Conservation (phyloP, 2,888 invertebrate genomes). For the Metallyticus violacea region DNA sequence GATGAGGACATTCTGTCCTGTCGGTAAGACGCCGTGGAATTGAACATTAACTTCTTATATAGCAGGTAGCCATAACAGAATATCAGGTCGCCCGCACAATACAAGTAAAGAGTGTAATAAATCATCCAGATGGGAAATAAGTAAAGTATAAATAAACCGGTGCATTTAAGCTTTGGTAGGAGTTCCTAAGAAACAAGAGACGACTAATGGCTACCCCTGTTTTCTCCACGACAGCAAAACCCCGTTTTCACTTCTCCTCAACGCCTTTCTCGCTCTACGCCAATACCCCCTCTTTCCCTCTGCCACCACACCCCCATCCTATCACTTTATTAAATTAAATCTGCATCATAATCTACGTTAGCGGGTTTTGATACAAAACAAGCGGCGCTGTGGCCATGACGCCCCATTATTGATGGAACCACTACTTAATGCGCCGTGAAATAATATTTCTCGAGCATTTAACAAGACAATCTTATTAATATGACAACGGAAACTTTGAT, state of each 20-base stretch:
- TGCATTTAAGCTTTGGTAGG: too few relatives aligned
- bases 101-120: too few relatives aligned
- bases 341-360: constrained; percentile 19
- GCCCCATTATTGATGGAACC: constrained; percentile 28
- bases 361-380: constrained; percentile 22
- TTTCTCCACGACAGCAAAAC: not conserved
- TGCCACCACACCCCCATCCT: not conserved
- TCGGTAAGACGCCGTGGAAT: too few relatives aligned
- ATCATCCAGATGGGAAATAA: too few relatives aligned
- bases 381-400: constrained; percentile 15
- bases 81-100: too few relatives aligned
- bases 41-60: too few relatives aligned
- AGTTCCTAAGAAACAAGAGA: not conserved
- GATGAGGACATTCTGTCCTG: too few relatives aligned
- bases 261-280: not conserved
- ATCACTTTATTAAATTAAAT: constrained; percentile 28
- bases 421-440: constrained; percentile 26
- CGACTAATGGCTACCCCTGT: not conserved
- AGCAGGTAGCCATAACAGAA: too few relatives aligned
- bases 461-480: not conserved
- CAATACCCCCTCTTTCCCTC: not conserved
- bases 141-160: too few relatives aligned
- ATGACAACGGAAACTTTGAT: not conserved
- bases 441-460: constrained; percentile 10
- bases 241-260: not conserved